Base-by-base conservation (phyloP, 2,113 vertebrate species). In the Rutilus rutilus region DNA sequence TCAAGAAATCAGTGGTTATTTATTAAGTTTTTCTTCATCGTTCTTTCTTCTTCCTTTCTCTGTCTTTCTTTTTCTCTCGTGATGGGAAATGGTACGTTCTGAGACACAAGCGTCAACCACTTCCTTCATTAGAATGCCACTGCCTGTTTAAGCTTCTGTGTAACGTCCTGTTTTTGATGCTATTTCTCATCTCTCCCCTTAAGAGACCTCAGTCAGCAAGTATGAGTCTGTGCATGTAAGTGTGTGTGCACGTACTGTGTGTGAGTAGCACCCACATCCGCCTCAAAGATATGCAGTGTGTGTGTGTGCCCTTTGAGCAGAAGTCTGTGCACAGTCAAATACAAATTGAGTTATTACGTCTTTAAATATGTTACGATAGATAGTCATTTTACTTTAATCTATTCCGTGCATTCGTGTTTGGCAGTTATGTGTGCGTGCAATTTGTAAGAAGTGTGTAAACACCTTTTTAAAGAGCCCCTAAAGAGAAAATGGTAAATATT, bases 101-200 rank as follows among this genome's bases (percentile, higher is more conserved):
- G 85, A 42, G 52, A 84, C 62, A 86, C 77, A 83, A 82, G 76
- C 33, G 39, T 82, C 11, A 89, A 94, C 94, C 94, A 94, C 94
- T 94, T 94, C 94, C 93, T 94, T 92, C 69, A 91, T 91, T 90
- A 82, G 86, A 84, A 91, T 90, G 89, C 90, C 69, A 25, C 60
- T 76, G 6, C 73, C 33, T 62, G 74, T 75, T 27, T 27, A 25
- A 71, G 45, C 76, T 57, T 75, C 47, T 19, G 7, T 65, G 15
- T 80, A 57, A 87, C 86, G 85, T 90, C 90, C 89, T 89, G 89
- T 90, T 88, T 79, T 89, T 87, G 36, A 74, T 82, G 78, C 82
- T 52, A 2, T 59, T 47, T 87, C 69, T 85, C 45, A 7, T 82
- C 78, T 64, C 45, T 78, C 12, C 36, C n/a, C 27, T 36, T 65